These are phyloP conservation scores for Merodon equestris DNA, from an alignment of 2,888 invertebrate species.

Conservation along the genomic window DNA sequence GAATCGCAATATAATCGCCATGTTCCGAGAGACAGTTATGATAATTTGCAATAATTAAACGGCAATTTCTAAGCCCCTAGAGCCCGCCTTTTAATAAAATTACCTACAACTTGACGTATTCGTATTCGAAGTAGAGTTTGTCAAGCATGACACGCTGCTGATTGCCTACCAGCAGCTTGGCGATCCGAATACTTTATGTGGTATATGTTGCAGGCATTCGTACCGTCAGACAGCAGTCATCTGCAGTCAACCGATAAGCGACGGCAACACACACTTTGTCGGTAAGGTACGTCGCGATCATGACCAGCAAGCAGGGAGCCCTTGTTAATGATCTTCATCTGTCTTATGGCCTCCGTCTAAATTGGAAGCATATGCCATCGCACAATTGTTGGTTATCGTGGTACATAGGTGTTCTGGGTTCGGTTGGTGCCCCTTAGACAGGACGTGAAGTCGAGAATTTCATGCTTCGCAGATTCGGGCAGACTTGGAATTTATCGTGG, in stretches of 20 bases:
- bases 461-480: constrained; percentile 47
- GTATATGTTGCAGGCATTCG: background rate
- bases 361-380: constrained; percentile 50
- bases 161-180: constrained; percentile 40
- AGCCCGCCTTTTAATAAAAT: constrained; percentile 9
- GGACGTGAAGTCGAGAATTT: constrained; percentile 36
- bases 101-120: constrained; percentile 5
- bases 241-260: constrained; percentile 27
- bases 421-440: constrained; percentile 10
- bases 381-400: constrained; percentile 10
- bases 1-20: background rate
- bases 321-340: constrained; percentile 64
- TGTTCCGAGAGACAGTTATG: constrained; percentile 11
- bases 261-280: constrained; percentile 31
- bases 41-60: constrained; percentile 60
- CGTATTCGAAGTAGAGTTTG: constrained; percentile 42
- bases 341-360: constrained; percentile 43
- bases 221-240: constrained; percentile 21
- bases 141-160: constrained; percentile 50
- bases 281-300: constrained; percentile 42
- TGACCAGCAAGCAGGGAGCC: constrained; percentile 36
- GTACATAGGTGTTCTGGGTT: constrained; percentile 35
- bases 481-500: constrained; percentile 45
- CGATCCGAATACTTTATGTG: background rate
- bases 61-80: background rate